These are phyloP conservation scores for Sceloporus undulatus DNA, from an alignment of 2,113 vertebrate genomes.

Conservation along the genomic window DNA sequence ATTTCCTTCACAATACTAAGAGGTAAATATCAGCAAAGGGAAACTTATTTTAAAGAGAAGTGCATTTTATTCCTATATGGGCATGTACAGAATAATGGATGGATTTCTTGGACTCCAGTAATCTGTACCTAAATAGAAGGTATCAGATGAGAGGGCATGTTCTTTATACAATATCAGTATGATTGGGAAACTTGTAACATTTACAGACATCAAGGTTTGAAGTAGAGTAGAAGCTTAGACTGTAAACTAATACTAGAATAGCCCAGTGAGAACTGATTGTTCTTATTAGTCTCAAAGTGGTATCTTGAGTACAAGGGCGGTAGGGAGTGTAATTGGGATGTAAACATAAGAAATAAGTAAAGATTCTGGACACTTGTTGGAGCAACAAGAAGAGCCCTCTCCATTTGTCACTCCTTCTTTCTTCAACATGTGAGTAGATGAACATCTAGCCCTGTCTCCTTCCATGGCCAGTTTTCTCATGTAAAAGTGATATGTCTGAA, in stretches of 20 bases:
- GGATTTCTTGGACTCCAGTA: neutral
- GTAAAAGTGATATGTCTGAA: too few relatives aligned
- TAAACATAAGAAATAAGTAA: too few relatives aligned
- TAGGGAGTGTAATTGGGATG: too few relatives aligned
- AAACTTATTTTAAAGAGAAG: neutral
- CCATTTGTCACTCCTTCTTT: too few relatives aligned
- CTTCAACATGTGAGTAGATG: too few relatives aligned
- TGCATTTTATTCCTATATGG: neutral
- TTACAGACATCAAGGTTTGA: neutral
- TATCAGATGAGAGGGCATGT: neutral
- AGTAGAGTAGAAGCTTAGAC: neutral
- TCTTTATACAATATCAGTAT: neutral
- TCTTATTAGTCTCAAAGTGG: too few relatives aligned
- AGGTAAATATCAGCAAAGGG: neutral
- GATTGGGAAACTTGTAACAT: neutral
- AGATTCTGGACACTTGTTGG: neutral
- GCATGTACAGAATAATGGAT: neutral
- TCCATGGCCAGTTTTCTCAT: too few relatives aligned
- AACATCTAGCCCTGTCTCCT: too few relatives aligned
- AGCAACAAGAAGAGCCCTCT: too few relatives aligned
- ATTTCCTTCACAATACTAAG: neutral
- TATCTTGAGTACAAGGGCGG: neutral
- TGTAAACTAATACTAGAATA: neutral
- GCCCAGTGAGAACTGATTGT: neutral
- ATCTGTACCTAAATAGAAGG: neutral